phyloP scores from a whole-genome alignment of 2,113 vertebrate species.

The Embiotoca jacksoni region DNA sequence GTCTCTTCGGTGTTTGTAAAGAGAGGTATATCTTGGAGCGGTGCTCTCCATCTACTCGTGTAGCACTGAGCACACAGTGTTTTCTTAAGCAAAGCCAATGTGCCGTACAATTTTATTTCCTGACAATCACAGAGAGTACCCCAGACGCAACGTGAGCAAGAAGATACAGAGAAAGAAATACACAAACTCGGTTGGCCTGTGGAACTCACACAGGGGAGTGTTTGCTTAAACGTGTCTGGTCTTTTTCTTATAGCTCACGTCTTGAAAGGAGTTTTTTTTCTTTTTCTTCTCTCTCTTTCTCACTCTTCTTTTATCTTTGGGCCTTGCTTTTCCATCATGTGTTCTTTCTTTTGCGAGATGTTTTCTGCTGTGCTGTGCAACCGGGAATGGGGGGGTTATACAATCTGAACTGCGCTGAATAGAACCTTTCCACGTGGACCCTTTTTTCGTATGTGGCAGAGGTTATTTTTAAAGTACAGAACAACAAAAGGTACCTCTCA shows the following conservation, averaged over 20 bases:
- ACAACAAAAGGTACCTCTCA: slow-evolving; percentile 54
- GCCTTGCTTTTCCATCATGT: slow-evolving; percentile 36
- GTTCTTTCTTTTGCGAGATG: slow-evolving; percentile 37
- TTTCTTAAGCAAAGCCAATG: slow-evolving; percentile 33
- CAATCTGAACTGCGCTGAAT: slow-evolving; percentile 54
- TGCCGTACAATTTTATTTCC: slow-evolving; percentile 37
- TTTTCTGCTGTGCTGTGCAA: slow-evolving; percentile 29
- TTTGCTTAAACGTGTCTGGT: slow-evolving; percentile 46
- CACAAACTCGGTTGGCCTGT: slow-evolving; percentile 16
- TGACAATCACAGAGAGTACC: slow-evolving; percentile 36
- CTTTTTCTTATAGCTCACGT: slow-evolving; percentile 24
- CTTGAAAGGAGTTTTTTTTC: background rate
- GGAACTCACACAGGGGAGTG: slow-evolving; percentile 38
- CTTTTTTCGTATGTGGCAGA: slow-evolving; percentile 16
- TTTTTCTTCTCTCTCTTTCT: background rate
- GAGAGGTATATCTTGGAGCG: background rate
- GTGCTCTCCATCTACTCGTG: background rate
- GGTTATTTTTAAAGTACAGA: slow-evolving; percentile 58
- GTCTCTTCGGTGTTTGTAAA: slow-evolving; percentile 25
- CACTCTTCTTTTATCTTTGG: background rate
- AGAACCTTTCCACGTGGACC: slow-evolving; percentile 31
- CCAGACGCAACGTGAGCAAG: slow-evolving; percentile 12
- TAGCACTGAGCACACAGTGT: slow-evolving; percentile 7
- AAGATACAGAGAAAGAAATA: slow-evolving; percentile 19
- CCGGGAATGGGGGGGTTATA: slow-evolving; percentile 50